Evolutionary conservation across 2,888 invertebrate species (phyloP).

Genomic region (Trissolcus japonicus): DNA sequence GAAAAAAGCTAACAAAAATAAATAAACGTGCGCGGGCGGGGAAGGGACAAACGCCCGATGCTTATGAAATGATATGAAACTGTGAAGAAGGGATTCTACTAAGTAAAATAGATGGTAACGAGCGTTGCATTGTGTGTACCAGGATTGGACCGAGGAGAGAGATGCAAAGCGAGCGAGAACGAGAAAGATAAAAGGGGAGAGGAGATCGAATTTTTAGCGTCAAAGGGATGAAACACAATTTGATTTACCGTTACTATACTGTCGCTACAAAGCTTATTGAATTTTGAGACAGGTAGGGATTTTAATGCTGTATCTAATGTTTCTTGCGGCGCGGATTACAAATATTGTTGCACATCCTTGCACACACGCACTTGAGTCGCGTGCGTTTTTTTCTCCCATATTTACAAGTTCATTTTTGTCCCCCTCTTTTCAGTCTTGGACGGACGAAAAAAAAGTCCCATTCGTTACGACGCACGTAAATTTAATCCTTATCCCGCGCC

Average conservation of each 20-base stretch:
- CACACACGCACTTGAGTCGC: constrained; percentile 12
- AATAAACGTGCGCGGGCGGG: constrained; percentile 25
- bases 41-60: constrained; percentile 38
- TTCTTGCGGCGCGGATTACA: constrained; percentile 60
- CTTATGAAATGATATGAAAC: constrained; percentile 52
- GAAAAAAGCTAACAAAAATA: constrained; percentile 31
- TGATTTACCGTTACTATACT: constrained; percentile 70
- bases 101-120: constrained; percentile 71
- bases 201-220: constrained; percentile 71
- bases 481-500: constrained; percentile 38
- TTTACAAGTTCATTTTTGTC: constrained; percentile 8
- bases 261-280: constrained; percentile 63
- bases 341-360: constrained; percentile 27
- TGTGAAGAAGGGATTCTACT: constrained; percentile 52
- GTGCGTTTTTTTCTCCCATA: neutral
- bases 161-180: constrained; percentile 60
- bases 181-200: constrained; percentile 57
- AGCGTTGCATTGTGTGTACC: constrained; percentile 72
- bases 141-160: constrained; percentile 68
- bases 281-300: constrained; percentile 66
- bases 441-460: neutral
- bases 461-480: constrained; percentile 18
- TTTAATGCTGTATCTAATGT: constrained; percentile 63
- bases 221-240: constrained; percentile 75
- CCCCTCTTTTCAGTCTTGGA: neutral